Evolutionary conservation across 2,888 invertebrate species (phyloP).

Genomic region (Exocentrus adspersus): DNA sequence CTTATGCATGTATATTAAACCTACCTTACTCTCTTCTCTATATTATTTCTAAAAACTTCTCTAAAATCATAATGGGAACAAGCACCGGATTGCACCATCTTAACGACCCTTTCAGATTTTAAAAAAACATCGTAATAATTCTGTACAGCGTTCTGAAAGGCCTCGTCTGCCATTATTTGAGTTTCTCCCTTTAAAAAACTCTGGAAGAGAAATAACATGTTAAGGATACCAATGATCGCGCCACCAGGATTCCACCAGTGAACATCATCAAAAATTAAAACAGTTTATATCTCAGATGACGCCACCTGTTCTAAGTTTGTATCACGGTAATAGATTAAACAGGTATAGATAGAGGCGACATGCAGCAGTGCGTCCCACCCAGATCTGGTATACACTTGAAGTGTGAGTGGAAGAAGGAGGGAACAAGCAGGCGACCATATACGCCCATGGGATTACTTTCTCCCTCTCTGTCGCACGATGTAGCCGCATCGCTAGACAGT

Average conservation of each 20-base stretch:
- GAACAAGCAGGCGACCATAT: no score
- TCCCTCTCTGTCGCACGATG: no score
- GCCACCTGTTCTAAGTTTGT: neutral
- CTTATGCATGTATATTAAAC: no score
- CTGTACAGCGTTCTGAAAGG: conserved; percentile 98
- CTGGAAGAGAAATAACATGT: conserved; percentile 64
- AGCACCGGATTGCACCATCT: conserved; percentile 98
- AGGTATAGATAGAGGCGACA: no score
- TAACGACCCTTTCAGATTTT: conserved; percentile 93
- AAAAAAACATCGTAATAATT: conserved; percentile 96
- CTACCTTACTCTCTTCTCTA: conserved; percentile 96
- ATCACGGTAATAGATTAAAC: no score
- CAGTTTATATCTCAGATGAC: neutral
- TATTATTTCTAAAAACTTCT: conserved; percentile 97
- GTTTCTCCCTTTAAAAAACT: conserved; percentile 97
- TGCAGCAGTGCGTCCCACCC: no score
- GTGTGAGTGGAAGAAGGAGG: no score
- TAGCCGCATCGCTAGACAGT: no score
- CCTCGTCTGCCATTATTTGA: conserved; percentile 97
- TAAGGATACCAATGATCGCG: neutral
- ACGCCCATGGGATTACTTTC: no score
- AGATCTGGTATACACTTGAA: no score
- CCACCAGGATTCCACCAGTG: neutral
- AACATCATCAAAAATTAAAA: neutral
- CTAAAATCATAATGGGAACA: conserved; percentile 99